Evolutionary conservation across 1,140 invertebrate species (phyloP).

Genomic region (Pseudobourletiella spinata): DNA sequence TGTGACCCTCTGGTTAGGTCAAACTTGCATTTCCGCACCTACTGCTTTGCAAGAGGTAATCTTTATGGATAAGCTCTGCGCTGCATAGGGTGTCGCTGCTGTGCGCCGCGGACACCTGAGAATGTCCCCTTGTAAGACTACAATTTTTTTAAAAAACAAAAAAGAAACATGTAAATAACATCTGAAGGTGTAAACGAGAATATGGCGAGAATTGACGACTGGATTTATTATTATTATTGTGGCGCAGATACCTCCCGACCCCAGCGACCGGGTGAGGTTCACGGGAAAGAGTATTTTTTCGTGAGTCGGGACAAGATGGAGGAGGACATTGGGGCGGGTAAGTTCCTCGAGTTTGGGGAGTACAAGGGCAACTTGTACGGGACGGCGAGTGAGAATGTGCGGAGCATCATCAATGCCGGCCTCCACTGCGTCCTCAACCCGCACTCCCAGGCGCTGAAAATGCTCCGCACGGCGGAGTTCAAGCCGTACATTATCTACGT

Average conservation of each 20-base stretch:
- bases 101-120: too few relatives aligned
- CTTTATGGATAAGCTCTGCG: too few relatives aligned
- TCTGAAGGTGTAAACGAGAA: too few relatives aligned
- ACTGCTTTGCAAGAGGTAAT: too few relatives aligned
- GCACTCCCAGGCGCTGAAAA: slow-evolving; percentile 89
- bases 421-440: slow-evolving; percentile 80
- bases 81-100: too few relatives aligned
- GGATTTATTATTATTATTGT: not conserved
- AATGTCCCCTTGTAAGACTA: too few relatives aligned
- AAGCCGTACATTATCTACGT: slow-evolving; percentile 94
- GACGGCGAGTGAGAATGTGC: slow-evolving; percentile 80
- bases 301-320: slow-evolving; percentile 82
- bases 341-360: slow-evolving; percentile 94
- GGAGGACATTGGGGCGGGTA: slow-evolving; percentile 74
- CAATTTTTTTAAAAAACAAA: too few relatives aligned
- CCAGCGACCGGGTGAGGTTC: slow-evolving; percentile 69
- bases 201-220: too few relatives aligned
- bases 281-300: slow-evolving; percentile 94
- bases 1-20: too few relatives aligned
- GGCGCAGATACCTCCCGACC: slow-evolving; percentile 83
- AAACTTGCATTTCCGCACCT: too few relatives aligned
- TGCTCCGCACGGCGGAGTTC: slow-evolving; percentile 75
- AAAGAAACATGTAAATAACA: too few relatives aligned
- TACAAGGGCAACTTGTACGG: slow-evolving; percentile 97
- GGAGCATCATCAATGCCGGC: slow-evolving; percentile 63